Base-by-base conservation (phyloP, 2,113 vertebrate genomes). In the Eidolon helvum region DNA sequence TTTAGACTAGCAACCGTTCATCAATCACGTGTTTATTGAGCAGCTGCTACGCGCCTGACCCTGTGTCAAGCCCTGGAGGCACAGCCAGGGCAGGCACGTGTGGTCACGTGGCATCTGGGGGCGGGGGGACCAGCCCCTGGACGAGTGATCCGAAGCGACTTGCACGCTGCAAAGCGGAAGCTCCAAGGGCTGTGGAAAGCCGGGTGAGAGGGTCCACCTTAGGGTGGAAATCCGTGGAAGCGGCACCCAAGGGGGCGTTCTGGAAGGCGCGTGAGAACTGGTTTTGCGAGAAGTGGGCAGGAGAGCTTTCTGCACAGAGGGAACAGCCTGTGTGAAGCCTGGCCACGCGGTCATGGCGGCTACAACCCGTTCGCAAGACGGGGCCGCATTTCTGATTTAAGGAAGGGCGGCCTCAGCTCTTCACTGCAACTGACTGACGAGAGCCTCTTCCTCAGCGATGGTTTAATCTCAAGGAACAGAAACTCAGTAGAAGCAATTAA, bases 341-440 rank as follows among this genome's bases (percentile, higher is more conserved):
- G 0, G 24, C 50, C 24, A 10, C 75, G 10, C 0, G 9, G 33
- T n/a, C 7, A 0, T n/a, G 59, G 65, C 33, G 4, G 7, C 40
- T 26, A 11, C 3, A 33, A 45, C 45, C 68, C 35, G 7, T 80
- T 26, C 38, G 38, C 21, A 48, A 38, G 78, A 30, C 35, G 16
- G 55, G 45, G 5, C 61, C 45, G n/a, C 57, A 50, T 26, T 68
- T 50, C 68, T 50, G 30, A 63, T 50, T 77, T 84, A 77, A 88
- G 74, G 57, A 74, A 93, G 48, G 2, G 35, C 28, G 6, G 28
- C 61, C 19, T 93, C 40, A 19, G 48, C 22, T 69, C 21, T 40
- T 48, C 7, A 30, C 11, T 28, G 48, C 0, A n/a, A n/a, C n/a
- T n/a, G n/a, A n/a, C n/a, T n/a, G 0, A 7, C 1, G 8, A 9